These are phyloP conservation scores for Rhimphoctona megacephalus DNA, from an alignment of 2,888 invertebrate species.

Conservation along the genomic window DNA sequence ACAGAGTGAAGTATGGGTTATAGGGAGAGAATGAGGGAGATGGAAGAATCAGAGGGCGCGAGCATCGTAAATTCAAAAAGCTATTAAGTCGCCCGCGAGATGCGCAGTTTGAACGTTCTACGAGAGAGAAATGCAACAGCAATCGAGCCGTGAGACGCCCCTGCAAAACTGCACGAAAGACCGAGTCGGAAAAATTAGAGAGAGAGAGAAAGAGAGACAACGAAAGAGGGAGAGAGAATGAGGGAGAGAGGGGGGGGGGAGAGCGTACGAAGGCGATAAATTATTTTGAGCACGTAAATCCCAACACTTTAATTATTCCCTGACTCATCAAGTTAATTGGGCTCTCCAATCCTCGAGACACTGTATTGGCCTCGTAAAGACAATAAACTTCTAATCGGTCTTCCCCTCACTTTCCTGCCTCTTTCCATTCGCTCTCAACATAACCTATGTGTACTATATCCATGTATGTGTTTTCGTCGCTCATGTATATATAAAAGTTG, in stretches of 20 bases:
- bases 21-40: slow-evolving; percentile 15
- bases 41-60: slow-evolving; percentile 48
- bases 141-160: slow-evolving; percentile 45
- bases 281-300: slow-evolving; percentile 66
- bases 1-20: neutral
- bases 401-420: slow-evolving; percentile 3
- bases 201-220: slow-evolving; percentile 8
- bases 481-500: neutral
- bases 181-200: neutral
- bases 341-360: slow-evolving; percentile 61
- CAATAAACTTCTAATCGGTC: slow-evolving; percentile 66
- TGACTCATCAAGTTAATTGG: slow-evolving; percentile 69
- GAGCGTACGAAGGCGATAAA: slow-evolving; percentile 56
- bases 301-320: slow-evolving; percentile 67
- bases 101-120: slow-evolving; percentile 62
- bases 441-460: neutral
- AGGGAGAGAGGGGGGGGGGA: slow-evolving; percentile 12
- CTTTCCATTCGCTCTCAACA: slow-evolving; percentile 10
- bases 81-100: slow-evolving; percentile 67
- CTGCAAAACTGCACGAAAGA: slow-evolving; percentile 24
- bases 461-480: neutral
- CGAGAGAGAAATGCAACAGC: slow-evolving; percentile 62
- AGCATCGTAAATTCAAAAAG: slow-evolving; percentile 71
- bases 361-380: slow-evolving; percentile 63
- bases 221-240: slow-evolving; percentile 16